Base-by-base conservation (phyloP, 2,113 vertebrate species). In the Urocolius indicus region DNA sequence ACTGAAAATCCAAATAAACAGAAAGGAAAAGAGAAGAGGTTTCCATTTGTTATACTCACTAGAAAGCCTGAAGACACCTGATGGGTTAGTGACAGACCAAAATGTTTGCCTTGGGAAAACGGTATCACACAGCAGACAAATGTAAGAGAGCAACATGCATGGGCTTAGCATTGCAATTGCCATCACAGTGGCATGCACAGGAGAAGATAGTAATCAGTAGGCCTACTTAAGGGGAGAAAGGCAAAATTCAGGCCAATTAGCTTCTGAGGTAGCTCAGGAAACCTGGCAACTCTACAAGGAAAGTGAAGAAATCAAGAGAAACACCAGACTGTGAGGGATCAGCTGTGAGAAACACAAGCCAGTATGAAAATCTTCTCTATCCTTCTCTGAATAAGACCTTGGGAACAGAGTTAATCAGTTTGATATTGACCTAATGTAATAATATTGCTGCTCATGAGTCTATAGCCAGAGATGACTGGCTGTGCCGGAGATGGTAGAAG, bases 201-300 rank as follows among this genome's bases (percentile, higher is more conserved):
- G 21, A 92, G 74, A 69, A 84, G 71, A 90, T 74, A 91, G 43
- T 49, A 10, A 69, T 65, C 66, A 85, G 6, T 63, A 91, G 79
- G 49, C 69, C 84, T 80, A 2, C 67, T 87, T 69, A 59, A 58
- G 26, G 23, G 22, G 12, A 91, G 29, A 90, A 94, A 82, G 54
- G 63, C 32, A 83, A 95, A 91, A 71, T 88, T 48, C 43, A 59
- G 55, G 48, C 51, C 78, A 90, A 43, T 77, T 88, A 77, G 14
- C 71, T 93, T 87, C 78, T 83, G 55, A 85, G 67, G 74, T 58
- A 91, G 67, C 63, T 73, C 66, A 89, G 62, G 75, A 94, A 95
- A 91, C 30, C 63, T 83, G 81, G 71, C 87, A 95, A 32, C 90
- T 71, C 45, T 34, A 80, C 29, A 67, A 74, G 48, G 65, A 80